Evolutionary conservation across 2,113 vertebrate species (phyloP).

Genomic region (Passer montanus): DNA sequence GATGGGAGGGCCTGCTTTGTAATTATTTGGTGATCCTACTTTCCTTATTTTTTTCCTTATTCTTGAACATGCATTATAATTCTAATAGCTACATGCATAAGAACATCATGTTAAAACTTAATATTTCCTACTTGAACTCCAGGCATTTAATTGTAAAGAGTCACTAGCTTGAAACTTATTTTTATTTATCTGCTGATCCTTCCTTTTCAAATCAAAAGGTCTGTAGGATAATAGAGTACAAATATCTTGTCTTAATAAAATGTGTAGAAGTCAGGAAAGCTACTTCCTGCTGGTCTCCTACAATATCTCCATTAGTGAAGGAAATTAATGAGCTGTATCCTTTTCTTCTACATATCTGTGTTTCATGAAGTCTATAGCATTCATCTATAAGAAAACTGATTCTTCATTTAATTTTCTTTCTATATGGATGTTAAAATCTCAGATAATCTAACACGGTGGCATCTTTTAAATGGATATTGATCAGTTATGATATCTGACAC

Average conservation of each 20-base stretch:
- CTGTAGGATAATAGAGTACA: not conserved
- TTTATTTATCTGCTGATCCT: not conserved
- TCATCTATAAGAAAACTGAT: not conserved
- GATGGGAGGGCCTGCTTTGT: conserved; percentile 42
- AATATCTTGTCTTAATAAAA: not conserved
- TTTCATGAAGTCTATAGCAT: not conserved
- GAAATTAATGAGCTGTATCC: not conserved
- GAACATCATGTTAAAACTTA: not conserved
- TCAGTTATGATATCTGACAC: not conserved
- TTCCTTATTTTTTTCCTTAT: conserved; percentile 11
- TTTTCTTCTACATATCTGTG: not conserved
- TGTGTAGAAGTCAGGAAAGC: not conserved
- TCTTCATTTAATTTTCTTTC: not conserved
- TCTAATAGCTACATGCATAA: conserved; percentile 17
- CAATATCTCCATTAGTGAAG: not conserved
- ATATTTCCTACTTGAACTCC: conserved; percentile 14
- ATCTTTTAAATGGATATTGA: not conserved
- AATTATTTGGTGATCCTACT: conserved; percentile 54
- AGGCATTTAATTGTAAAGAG: not conserved
- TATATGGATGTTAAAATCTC: not conserved
- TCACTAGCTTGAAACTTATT: not conserved
- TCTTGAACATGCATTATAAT: conserved; percentile 27
- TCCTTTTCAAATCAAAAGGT: not conserved
- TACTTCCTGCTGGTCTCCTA: not conserved
- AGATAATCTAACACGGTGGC: not conserved